These are phyloP conservation scores for Epinotia nisella DNA, from an alignment of 2,888 invertebrate species.

Conservation along the genomic window DNA sequence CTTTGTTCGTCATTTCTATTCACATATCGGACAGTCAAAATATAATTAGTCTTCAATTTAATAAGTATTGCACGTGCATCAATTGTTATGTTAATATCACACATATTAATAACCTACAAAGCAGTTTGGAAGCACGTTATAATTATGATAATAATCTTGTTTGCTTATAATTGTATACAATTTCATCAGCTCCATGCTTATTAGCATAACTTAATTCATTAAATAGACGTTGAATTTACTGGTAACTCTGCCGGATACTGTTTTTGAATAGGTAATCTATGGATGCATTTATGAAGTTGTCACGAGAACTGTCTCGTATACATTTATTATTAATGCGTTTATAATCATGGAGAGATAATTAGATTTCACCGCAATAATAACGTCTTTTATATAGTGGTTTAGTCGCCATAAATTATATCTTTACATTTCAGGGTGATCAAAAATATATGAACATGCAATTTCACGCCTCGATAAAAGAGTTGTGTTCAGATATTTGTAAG, in stretches of 20 bases:
- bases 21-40: background rate
- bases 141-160: conserved; percentile 55
- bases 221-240: conserved; percentile 48
- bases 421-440: too few relatives aligned
- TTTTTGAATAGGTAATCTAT: conserved; percentile 31
- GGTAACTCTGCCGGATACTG: conserved; percentile 45
- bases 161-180: conserved; percentile 57
- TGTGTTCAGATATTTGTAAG: too few relatives aligned
- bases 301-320: conserved; percentile 17
- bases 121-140: conserved; percentile 47
- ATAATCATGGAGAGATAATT: background rate
- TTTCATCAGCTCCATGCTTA: conserved; percentile 54
- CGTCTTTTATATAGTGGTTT: background rate
- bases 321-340: background rate
- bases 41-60: background rate
- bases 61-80: conserved; percentile 36
- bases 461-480: too few relatives aligned
- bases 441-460: too few relatives aligned
- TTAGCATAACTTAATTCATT: conserved; percentile 57
- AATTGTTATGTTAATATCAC: conserved; percentile 45
- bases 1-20: too few relatives aligned
- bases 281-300: conserved; percentile 35
- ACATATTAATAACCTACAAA: conserved; percentile 53
- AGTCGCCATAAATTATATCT: too few relatives aligned
- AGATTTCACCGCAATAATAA: background rate